phyloP scores from a whole-genome alignment of 2,888 invertebrate genomes.

The Cerastis rubricosa region DNA sequence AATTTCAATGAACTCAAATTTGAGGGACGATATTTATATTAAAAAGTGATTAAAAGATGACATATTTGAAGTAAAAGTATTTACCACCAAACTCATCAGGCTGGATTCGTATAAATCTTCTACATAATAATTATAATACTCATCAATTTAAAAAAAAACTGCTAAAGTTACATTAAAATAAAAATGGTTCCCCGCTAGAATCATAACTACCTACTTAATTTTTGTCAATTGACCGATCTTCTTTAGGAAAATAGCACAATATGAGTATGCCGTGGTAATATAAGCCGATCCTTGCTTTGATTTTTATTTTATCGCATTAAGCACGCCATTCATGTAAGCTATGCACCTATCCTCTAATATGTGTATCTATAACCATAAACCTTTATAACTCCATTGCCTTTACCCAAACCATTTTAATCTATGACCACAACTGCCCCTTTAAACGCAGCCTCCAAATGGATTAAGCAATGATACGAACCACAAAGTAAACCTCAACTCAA shows the following conservation, averaged over 20 bases:
- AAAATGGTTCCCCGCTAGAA: not conserved
- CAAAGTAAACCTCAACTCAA: slow-evolving; percentile 78
- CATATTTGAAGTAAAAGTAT: not conserved
- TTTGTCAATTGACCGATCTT: not conserved
- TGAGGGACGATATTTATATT: not conserved
- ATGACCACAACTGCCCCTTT: slow-evolving; percentile 51
- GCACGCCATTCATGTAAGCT: not conserved
- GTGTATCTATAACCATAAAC: slow-evolving; percentile 17
- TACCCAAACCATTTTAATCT: slow-evolving; percentile 55
- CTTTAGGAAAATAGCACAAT: not conserved
- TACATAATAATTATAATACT: not conserved
- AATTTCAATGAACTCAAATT: slow-evolving; percentile 21
- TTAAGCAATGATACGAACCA: slow-evolving; percentile 81
- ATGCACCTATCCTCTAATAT: not conserved
- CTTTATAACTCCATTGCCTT: slow-evolving; percentile 32
- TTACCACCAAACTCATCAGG: not conserved
- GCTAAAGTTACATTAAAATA: too few species aligned
- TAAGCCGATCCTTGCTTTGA: not conserved
- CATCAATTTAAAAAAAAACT: not conserved
- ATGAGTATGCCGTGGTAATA: not conserved
- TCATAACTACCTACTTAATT: not conserved
- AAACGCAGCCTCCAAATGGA: slow-evolving; percentile 79
- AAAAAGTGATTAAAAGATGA: not conserved
- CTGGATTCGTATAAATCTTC: not conserved
- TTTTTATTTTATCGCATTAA: slow-evolving; percentile 4